Evolutionary conservation across 2,113 vertebrate genomes (phyloP), one percentile per base, ranked within the genome.

Genomic region (Zosterops pallidus): DNA sequence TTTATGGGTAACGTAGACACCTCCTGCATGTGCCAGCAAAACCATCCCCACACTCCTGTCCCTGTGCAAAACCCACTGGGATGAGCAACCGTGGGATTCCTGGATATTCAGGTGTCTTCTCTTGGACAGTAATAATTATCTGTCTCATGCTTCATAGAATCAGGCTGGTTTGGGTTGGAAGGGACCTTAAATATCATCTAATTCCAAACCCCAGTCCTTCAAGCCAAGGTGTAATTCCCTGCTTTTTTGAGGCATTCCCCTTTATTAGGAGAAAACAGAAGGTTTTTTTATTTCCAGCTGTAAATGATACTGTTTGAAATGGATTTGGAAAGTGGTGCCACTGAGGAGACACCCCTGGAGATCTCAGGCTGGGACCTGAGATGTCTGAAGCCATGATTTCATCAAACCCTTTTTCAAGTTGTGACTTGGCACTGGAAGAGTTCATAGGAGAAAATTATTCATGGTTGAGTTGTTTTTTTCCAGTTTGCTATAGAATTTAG

Each of bases 181-280:
- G 47, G 9, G 28, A 29, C 19, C 39, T 60, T n/a, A 39, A 52
- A 47, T 14, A 29, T 2, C 13, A 47, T 22, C 39, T n/a, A 3
- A 39, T 60, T 82, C 53, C 53, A 29, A 3, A 16, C 26, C 12
- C 15, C n/a, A 41, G 16, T 14, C 28, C 83, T 63, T 67, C 64
- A 21, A 64, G 41, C 37, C 44, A n/a, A 70, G 47, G 7, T 63
- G 44, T 33, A 26, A 50, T 84, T 74, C 77, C 29, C 11, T 46
- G 12, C 0, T 0, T 5, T 78, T 67, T 63, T 72, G 19, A 0
- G 0, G 21, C 5, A 0, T 87, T 67, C 11, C 22, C 5, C 15
- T 33, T 0, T 24, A 2, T 70, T 55, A 28, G 16, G 33, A 50
- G n/a, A 89, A 63, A 26, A 33, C 14, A 37, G 33, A 67, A 28